Evolutionary conservation across 2,797 vertebrate genomes (phyloP), one percentile per base, ranked within the genome.

Genomic region (Rhabdomys pumilio): DNA sequence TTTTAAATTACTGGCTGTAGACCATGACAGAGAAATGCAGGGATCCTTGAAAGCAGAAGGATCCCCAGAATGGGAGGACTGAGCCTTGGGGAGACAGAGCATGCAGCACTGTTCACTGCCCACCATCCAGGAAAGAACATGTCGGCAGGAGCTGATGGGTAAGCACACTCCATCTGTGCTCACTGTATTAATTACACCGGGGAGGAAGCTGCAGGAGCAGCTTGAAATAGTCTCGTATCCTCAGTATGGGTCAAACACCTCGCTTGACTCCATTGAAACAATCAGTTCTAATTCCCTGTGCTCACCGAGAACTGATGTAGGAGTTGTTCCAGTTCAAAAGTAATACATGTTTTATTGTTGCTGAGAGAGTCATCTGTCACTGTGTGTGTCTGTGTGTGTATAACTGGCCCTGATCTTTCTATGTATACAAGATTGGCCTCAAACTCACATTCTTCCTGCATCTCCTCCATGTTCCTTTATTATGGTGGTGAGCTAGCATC

Each of bases 311-410:
- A 38, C 24, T 72, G 65, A 34, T 86, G 92, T 90, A 61, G 89
- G n/a, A 69, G 10, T 89, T 87, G 96, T 80, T 34, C 69, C 63
- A 79, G 61, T 85, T 88, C 79, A 86, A 87, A 96, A 89, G 47
- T 61, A 44, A 79, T 69, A 34, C 67, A 73, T 59, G 72, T 47
- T 34, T 76, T 89, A 41, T 47, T 76, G 6, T 10, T 24, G 15
- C 22, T 47, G 72, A 69, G 63, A 73, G 55, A 7, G 3, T 59
- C 24, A 47, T 47, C 6, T 47, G 47, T 26, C 29, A 22, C 38
- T 44, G 8, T 59, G 53, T 13, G 20, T 55, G 17, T 38, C 2
- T 87, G 47, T 17, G 20, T 69, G 44, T 12, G 26, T 67, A 14
- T 14, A 12, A 55, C 67, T 44, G n/a, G 17, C 69, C 50, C 12